A percentile compares a stretch with the other conserved stretches of the same genome.
phyloP scores from a whole-genome alignment of 2,113 vertebrate genomes.

The Castor canadensis region DNA sequence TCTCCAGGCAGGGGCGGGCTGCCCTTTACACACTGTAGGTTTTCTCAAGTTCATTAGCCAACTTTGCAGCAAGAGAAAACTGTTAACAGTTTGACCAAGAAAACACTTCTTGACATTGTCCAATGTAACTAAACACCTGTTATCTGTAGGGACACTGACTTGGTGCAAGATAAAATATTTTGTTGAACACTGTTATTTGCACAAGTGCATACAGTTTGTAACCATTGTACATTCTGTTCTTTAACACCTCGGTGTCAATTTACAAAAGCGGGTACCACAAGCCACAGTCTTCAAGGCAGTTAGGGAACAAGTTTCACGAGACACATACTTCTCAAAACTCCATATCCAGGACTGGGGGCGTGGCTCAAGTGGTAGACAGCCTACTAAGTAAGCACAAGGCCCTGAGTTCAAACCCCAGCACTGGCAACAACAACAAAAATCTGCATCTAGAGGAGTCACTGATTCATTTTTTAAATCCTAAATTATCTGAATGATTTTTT shows the following conservation, averaged over 20 bases:
- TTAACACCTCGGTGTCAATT: conserved; percentile 30
- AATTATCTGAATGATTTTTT: not conserved
- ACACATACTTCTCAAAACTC: not conserved
- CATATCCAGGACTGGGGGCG: not conserved
- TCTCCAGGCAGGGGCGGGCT: not conserved
- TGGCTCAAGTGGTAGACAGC: not conserved
- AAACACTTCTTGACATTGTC: conserved; percentile 31
- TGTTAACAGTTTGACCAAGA: not conserved
- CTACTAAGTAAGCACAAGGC: no score
- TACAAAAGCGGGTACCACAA: conserved; percentile 43
- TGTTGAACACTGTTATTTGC: not conserved
- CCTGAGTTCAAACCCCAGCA: no score
- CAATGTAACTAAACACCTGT: conserved; percentile 23
- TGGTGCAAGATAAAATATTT: conserved; percentile 15
- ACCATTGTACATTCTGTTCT: conserved; percentile 15
- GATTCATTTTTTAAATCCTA: not conserved
- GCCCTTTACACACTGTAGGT: not conserved
- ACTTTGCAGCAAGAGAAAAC: not conserved
- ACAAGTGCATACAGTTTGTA: not conserved
- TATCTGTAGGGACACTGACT: conserved; percentile 32
- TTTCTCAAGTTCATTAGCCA: not conserved
- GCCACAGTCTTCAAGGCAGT: not conserved
- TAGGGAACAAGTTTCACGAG: not conserved
- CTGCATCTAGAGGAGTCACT: not conserved
- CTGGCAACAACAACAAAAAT: not conserved